A percentile compares a stretch with the other conserved stretches of the same genome.
These are phyloP conservation scores for Saturnia japonica DNA, from an alignment of 2,888 invertebrate genomes.

Conservation along the genomic window DNA sequence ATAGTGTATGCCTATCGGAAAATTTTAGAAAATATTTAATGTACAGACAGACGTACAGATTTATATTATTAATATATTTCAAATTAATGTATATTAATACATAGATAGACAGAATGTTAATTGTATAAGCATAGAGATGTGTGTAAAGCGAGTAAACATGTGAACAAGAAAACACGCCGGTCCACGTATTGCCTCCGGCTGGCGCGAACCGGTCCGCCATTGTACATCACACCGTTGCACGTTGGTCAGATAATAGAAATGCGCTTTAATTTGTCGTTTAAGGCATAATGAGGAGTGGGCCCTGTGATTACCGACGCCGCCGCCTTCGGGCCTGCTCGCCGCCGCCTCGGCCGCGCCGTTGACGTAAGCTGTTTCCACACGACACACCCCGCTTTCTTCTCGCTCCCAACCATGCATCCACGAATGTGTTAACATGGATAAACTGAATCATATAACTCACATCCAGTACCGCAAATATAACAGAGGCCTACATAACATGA, in stretches of 20 bases:
- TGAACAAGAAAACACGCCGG: conserved; percentile 45
- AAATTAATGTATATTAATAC: no score
- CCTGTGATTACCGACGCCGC: conserved; percentile 82
- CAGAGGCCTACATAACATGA: conserved; percentile 24
- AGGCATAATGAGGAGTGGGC: conserved; percentile 78
- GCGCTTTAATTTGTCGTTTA: conserved; percentile 82
- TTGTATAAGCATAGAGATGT: conserved; percentile 21
- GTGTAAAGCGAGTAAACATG: conserved; percentile 49
- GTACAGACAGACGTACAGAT: no score
- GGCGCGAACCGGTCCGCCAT: conserved; percentile 60
- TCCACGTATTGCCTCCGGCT: conserved; percentile 38
- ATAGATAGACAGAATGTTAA: neutral
- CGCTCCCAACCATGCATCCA: conserved; percentile 47
- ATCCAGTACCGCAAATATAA: conserved; percentile 20
- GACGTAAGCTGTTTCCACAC: conserved; percentile 76
- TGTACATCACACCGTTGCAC: conserved; percentile 68
- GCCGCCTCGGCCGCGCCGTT: no score
- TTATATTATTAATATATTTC: no score
- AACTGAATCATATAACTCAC: neutral
- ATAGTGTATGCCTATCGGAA: no score
- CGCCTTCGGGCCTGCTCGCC: conserved; percentile 77
- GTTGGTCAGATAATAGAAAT: conserved; percentile 80
- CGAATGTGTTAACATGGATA: conserved; percentile 53
- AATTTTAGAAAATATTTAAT: no score
- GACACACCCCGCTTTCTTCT: conserved; percentile 44